These are phyloP conservation scores for Silurus aristotelis DNA, from an alignment of 2,797 vertebrate species.

Conservation along the genomic window DNA sequence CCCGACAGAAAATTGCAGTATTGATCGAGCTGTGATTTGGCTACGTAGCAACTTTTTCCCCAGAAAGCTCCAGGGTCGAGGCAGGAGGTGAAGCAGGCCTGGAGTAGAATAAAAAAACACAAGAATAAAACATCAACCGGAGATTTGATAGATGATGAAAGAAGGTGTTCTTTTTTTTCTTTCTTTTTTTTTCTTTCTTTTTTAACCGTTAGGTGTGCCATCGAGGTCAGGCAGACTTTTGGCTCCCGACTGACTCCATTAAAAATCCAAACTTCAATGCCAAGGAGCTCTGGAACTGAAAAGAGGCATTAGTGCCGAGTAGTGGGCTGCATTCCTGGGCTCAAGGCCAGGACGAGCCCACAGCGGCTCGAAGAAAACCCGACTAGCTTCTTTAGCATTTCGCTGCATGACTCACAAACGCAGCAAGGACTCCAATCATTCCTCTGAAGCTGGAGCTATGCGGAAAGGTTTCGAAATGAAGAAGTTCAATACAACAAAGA, in stretches of 20 bases:
- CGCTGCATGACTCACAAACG: not conserved
- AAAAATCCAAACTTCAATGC: slow-evolving; percentile 32
- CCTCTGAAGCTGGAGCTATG: slow-evolving; percentile 29
- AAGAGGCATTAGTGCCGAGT: slow-evolving; percentile 33
- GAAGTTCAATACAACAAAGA: not conserved
- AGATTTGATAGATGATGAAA: slow-evolving; percentile 15
- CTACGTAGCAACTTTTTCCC: slow-evolving; percentile 13
- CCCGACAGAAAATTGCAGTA: slow-evolving; percentile 50
- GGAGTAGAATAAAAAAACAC: slow-evolving; percentile 46
- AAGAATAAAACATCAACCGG: slow-evolving; percentile 19
- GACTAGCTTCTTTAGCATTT: slow-evolving; percentile 37
- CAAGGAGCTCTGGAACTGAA: slow-evolving; percentile 10
- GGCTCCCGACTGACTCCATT: slow-evolving; percentile 26
- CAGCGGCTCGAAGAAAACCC: slow-evolving; percentile 24
- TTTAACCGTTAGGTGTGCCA: not conserved
- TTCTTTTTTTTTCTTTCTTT: not conserved
- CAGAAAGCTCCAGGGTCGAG: slow-evolving; percentile 18
- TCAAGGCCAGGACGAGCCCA: slow-evolving; percentile 28
- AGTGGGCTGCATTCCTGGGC: slow-evolving; percentile 31
- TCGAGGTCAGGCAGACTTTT: slow-evolving; percentile 29
- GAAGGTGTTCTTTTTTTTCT: not conserved
- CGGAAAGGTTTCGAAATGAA: not conserved
- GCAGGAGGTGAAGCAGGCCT: slow-evolving; percentile 12
- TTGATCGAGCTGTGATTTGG: slow-evolving; percentile 48
- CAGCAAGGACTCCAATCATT: not conserved